These are phyloP conservation scores for Donacobius atricapilla DNA, from an alignment of 2,113 vertebrate species.

Conservation along the genomic window DNA sequence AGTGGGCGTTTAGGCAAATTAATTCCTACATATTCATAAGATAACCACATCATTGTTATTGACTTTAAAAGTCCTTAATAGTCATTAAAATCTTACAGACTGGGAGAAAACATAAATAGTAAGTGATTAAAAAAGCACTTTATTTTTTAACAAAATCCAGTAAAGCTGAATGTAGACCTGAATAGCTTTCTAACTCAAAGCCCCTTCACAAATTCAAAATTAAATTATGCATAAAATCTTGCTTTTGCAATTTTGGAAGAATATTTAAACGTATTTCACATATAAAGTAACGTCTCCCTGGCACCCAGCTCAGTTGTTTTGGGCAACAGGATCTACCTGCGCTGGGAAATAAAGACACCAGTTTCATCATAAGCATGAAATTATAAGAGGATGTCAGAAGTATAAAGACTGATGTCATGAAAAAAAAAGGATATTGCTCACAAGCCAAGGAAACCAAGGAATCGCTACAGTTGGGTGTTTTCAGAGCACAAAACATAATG, in stretches of 20 bases:
- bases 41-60: neutral
- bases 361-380: neutral
- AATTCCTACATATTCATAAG: neutral
- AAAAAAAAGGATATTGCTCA: neutral
- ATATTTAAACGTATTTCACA: neutral
- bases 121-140: neutral
- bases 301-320: neutral
- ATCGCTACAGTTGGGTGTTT: neutral
- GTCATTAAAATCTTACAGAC: neutral
- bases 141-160: neutral
- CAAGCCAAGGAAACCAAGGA: neutral
- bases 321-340: neutral
- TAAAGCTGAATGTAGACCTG: neutral
- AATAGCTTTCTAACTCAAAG: neutral
- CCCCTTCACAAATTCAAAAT: neutral
- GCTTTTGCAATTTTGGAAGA: neutral
- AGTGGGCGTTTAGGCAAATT: neutral
- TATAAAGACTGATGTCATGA: neutral
- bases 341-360: neutral
- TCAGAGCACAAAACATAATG: neutral
- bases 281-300: neutral
- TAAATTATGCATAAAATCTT: neutral
- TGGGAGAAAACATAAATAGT: neutral
- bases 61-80: neutral
- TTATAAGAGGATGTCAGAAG: neutral